phyloP scores from a whole-genome alignment of 2,797 vertebrate species.

The Syngnathus acus region DNA sequence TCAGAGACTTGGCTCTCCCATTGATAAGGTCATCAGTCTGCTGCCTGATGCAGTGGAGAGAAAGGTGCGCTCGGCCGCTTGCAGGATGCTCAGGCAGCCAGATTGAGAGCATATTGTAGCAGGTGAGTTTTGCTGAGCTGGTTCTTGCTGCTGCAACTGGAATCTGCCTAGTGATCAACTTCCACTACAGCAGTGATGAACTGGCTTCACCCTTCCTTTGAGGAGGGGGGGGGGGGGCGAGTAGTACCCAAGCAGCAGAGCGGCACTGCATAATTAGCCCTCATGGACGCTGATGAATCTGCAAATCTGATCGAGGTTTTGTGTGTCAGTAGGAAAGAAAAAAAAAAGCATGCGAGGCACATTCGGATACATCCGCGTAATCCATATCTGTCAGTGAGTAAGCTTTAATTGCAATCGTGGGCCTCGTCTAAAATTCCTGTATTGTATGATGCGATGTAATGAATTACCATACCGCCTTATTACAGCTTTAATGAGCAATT shows the following conservation, averaged over 20 bases:
- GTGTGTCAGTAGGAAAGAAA: conserved; percentile 16
- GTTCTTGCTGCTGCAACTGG: conserved; percentile 56
- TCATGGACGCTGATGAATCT: conserved; percentile 40
- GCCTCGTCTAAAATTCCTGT: not conserved
- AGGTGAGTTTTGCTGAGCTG: conserved; percentile 66
- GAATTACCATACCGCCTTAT: not conserved
- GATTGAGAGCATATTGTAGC: conserved; percentile 55
- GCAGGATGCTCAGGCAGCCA: conserved; percentile 49
- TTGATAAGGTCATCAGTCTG: conserved; percentile 66
- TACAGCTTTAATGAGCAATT: conserved; percentile 1
- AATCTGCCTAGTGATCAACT: conserved; percentile 73
- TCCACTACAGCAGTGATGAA: conserved; percentile 56
- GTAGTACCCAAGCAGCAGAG: not conserved
- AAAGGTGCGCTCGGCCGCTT: conserved; percentile 15
- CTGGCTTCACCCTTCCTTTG: conserved; percentile 36
- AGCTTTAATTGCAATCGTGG: not conserved
- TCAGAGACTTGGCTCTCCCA: conserved; percentile 64
- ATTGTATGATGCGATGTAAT: not conserved
- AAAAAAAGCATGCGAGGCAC: conserved; percentile 4
- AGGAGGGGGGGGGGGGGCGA: conserved; percentile 20
- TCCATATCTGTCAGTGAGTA: not conserved
- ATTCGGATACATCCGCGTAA: not conserved
- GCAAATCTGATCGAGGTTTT: conserved; percentile 24
- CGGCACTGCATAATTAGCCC: conserved; percentile 30
- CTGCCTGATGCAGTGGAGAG: conserved; percentile 46